Percentiles rank a stretch among this genome's conserved stretches.
Conservation (phyloP, 2,888 invertebrate species). For the Phragmatobia fuliginosa region DNA sequence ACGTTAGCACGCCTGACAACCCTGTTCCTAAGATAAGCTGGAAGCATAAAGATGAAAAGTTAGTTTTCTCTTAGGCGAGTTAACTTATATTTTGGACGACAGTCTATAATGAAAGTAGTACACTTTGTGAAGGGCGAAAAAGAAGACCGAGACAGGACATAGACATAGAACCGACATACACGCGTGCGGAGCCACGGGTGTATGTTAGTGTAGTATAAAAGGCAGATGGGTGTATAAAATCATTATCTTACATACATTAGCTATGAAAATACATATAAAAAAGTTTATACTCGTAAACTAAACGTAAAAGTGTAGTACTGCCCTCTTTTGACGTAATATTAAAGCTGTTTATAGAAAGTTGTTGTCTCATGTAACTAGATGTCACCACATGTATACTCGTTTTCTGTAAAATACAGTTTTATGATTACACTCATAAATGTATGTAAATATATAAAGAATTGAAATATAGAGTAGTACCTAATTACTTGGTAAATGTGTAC, state of each 20-base stretch:
- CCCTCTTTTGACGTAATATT: background rate
- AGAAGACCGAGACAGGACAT: too few relatives aligned
- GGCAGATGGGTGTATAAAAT: too few relatives aligned
- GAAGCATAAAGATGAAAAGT: background rate
- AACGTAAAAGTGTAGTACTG: background rate
- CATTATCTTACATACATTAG: too few relatives aligned
- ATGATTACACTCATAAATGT: background rate
- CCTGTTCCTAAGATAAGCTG: conserved; percentile 82
- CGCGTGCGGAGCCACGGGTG: too few relatives aligned
- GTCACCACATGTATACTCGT: background rate
- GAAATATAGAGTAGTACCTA: background rate
- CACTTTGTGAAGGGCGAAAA: background rate
- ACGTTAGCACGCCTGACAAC: conserved; percentile 86
- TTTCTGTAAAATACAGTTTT: background rate
- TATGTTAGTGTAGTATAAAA: too few relatives aligned
- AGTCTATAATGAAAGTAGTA: background rate
- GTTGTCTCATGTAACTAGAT: background rate
- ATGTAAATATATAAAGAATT: background rate
- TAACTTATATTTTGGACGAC: background rate
- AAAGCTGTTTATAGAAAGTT: background rate
- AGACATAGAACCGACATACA: too few relatives aligned
- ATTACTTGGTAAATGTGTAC: background rate
- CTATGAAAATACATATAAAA: too few relatives aligned
- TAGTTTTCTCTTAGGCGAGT: background rate
- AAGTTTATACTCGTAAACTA: too few relatives aligned